phyloP scores from a whole-genome alignment of 2,113 vertebrate species.

The Alligator sinensis region DNA sequence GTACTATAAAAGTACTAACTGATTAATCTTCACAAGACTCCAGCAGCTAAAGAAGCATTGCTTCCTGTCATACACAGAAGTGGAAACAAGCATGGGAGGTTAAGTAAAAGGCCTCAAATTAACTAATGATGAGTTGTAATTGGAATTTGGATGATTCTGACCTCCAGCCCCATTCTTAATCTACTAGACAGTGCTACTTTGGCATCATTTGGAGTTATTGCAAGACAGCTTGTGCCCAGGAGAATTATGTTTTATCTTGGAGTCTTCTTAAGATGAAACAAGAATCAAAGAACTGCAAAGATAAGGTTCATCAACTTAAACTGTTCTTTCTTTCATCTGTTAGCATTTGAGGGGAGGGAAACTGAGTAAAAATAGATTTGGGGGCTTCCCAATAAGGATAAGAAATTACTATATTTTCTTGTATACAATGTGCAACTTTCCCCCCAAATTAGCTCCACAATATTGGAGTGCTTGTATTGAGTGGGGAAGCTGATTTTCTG shows the following conservation, averaged over 20 bases:
- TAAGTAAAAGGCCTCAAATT: background rate
- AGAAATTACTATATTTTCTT: too few relatives aligned
- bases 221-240: background rate
- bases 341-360: background rate
- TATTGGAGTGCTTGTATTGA: too few relatives aligned
- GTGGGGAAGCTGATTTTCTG: too few relatives aligned
- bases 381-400: background rate
- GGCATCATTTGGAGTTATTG: too few relatives aligned
- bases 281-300: too few relatives aligned
- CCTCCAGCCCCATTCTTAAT: background rate
- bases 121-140: background rate
- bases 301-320: background rate
- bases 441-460: too few relatives aligned
- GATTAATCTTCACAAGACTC: background rate
- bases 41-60: background rate
- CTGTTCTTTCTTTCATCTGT: slow-evolving; percentile 5
- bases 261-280: background rate
- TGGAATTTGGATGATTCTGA: background rate
- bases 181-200: too few relatives aligned
- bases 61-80: background rate
- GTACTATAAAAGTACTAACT: background rate
- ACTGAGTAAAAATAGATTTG: background rate
- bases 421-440: too few relatives aligned
- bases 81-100: background rate
- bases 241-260: background rate